Evolutionary conservation across 2,888 invertebrate genomes (phyloP).

Genomic region (Andrena marginata): DNA sequence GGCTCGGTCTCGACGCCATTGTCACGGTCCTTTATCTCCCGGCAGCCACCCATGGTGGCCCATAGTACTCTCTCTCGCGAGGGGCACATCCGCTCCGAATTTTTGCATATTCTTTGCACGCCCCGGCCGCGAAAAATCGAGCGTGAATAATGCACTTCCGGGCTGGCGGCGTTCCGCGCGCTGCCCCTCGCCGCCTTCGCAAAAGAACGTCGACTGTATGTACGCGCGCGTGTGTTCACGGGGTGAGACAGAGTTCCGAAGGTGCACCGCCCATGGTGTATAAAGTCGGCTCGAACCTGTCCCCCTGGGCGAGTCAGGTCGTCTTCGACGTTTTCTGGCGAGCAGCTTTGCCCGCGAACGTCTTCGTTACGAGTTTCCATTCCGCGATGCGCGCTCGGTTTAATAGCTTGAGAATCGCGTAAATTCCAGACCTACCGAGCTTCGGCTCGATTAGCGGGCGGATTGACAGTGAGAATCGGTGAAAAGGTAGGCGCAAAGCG

Average conservation of each 20-base stretch:
- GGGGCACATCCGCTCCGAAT: slow-evolving; percentile 16
- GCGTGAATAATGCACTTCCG: slow-evolving; percentile 61
- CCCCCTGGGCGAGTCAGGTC: slow-evolving; percentile 46
- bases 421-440: too few species aligned
- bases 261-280: slow-evolving; percentile 47
- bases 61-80: slow-evolving; percentile 7
- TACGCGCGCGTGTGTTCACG: neutral
- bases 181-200: slow-evolving; percentile 23
- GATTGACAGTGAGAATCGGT: neutral
- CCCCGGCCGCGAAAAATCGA: slow-evolving; percentile 31
- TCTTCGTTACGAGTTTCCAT: slow-evolving; percentile 5
- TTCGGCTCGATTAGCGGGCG: neutral
- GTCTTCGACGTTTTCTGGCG: slow-evolving; percentile 39
- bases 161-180: slow-evolving; percentile 13
- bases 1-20: slow-evolving; percentile 30
- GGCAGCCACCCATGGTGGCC: slow-evolving; percentile 22
- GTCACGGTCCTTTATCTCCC: slow-evolving; percentile 26
- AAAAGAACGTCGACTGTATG: slow-evolving; percentile 3
- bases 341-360: neutral
- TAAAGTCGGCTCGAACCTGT: slow-evolving; percentile 54
- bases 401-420: too few species aligned
- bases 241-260: slow-evolving; percentile 24
- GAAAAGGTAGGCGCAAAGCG: neutral
- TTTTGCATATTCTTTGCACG: slow-evolving; percentile 43
- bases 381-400: neutral